These are phyloP conservation scores for Ericerus pela DNA, from an alignment of 1,140 invertebrate genomes.

Conservation along the genomic window DNA sequence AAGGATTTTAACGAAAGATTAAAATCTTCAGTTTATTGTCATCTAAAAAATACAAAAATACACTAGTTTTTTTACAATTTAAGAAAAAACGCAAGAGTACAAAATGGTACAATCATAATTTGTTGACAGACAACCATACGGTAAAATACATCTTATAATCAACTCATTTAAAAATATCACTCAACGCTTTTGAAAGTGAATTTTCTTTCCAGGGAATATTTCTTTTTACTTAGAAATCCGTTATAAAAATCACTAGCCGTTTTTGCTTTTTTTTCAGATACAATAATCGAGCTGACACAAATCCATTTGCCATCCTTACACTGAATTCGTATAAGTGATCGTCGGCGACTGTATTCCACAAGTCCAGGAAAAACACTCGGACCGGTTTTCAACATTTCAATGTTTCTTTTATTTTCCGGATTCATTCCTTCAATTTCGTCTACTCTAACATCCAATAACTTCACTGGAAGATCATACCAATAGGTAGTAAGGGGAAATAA, in stretches of 20 bases:
- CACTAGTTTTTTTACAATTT: no score
- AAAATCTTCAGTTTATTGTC: no score
- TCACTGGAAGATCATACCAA: constrained; percentile 20
- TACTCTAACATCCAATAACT: constrained; percentile 15
- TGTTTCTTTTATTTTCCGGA: background rate
- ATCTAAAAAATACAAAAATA: no score
- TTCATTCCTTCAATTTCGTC: constrained; percentile 1
- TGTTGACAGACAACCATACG: no score
- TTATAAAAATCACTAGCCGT: constrained; percentile 25
- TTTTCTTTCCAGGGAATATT: background rate
- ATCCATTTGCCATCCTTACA: constrained; percentile 23
- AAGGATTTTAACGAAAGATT: no score
- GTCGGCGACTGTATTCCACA: constrained; percentile 18
- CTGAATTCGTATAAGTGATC: constrained; percentile 19
- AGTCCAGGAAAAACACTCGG: constrained; percentile 12
- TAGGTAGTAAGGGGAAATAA: constrained; percentile 43
- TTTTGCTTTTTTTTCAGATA: constrained; percentile 21
- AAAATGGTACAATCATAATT: no score
- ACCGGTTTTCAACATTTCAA: background rate
- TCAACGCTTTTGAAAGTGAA: background rate
- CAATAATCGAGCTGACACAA: constrained; percentile 15
- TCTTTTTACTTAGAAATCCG: constrained; percentile 23
- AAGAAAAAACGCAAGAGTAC: no score
- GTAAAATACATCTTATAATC: no score
- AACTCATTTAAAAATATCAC: no score